A percentile compares a stretch with the other conserved stretches of the same genome.
Conservation (phyloP, 2,888 invertebrate genomes). For the Drosophila infuscata region DNA sequence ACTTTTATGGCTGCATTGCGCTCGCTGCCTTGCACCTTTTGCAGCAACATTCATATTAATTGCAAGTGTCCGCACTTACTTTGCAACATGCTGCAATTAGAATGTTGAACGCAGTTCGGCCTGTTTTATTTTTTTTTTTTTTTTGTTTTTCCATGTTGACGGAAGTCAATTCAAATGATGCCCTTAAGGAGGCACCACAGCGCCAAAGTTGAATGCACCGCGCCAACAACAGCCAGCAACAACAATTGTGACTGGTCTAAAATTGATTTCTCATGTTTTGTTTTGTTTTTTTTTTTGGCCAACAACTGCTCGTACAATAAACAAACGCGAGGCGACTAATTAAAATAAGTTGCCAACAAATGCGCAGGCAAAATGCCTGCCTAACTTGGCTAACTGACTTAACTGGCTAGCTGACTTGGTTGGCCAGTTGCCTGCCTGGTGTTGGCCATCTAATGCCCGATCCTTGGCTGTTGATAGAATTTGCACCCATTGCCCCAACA, state of each 20-base stretch:
- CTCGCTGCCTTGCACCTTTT: slow-evolving; percentile 37
- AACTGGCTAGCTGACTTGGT: neutral
- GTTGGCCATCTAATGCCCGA: slow-evolving; percentile 63
- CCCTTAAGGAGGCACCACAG: slow-evolving; percentile 29
- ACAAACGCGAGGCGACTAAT: slow-evolving; percentile 57
- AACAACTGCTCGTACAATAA: slow-evolving; percentile 49
- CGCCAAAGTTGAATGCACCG: slow-evolving; percentile 57
- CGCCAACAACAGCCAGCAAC: slow-evolving; percentile 15
- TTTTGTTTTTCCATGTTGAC: slow-evolving; percentile 54
- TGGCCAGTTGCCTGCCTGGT: slow-evolving; percentile 18
- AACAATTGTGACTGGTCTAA: slow-evolving; percentile 43
- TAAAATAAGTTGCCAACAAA: slow-evolving; percentile 68
- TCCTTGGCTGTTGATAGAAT: slow-evolving; percentile 65
- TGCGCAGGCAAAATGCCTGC: slow-evolving; percentile 34
- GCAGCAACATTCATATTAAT: slow-evolving; percentile 75
- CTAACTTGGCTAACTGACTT: slow-evolving; percentile 15
- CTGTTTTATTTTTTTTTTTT: neutral
- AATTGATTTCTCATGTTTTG: slow-evolving; percentile 77
- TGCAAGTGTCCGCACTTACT: slow-evolving; percentile 81
- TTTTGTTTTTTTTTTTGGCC: slow-evolving; percentile 24
- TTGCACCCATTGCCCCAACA: slow-evolving; percentile 33
- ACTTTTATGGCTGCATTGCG: slow-evolving; percentile 54
- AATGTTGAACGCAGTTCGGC: slow-evolving; percentile 50
- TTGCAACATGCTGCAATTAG: slow-evolving; percentile 80
- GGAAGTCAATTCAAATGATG: slow-evolving; percentile 76